These are phyloP conservation scores for Calephelis nemesis DNA, from an alignment of 1,140 invertebrate genomes.

Conservation along the genomic window DNA sequence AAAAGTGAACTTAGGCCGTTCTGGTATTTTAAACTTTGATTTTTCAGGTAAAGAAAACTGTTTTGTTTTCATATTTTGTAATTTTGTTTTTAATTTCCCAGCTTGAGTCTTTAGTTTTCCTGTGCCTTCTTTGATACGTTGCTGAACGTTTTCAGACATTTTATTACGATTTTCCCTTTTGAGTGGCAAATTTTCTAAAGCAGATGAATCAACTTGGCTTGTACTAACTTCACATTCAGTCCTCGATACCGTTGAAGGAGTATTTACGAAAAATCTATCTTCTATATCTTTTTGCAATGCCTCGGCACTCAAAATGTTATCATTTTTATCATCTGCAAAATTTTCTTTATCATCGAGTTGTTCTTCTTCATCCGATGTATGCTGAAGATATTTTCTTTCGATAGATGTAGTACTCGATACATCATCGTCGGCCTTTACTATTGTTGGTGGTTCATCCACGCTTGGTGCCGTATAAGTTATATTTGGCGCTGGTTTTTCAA, in stretches of 20 bases:
- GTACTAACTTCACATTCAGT: constrained; percentile 84
- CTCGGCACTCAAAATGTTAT: constrained; percentile 65
- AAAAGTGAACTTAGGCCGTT: constrained; percentile 78
- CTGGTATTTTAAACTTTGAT: constrained; percentile 79
- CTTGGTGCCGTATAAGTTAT: constrained; percentile 58
- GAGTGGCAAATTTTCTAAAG: constrained; percentile 82
- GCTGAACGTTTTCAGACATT: constrained; percentile 69
- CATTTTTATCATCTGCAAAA: constrained; percentile 62
- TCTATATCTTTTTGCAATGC: constrained; percentile 80
- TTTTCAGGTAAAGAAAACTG: constrained; percentile 80
- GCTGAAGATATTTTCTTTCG: constrained; percentile 69
- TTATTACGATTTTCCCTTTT: constrained; percentile 80
- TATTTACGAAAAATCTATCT: constrained; percentile 74
- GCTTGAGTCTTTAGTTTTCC: constrained; percentile 81
- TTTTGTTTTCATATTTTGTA: constrained; percentile 80
- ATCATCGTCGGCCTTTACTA: constrained; percentile 68
- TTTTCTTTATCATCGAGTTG: constrained; percentile 56
- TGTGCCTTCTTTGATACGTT: constrained; percentile 78
- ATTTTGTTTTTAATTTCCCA: constrained; percentile 81
- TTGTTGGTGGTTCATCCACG: constrained; percentile 51
- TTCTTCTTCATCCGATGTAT: constrained; percentile 63
- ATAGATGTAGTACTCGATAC: constrained; percentile 73
- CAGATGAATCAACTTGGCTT: constrained; percentile 84
- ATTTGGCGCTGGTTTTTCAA: constrained; percentile 78
- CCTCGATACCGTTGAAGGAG: constrained; percentile 80